Evolutionary conservation across 2,113 vertebrate genomes (phyloP).

Genomic region (Alethe castanea): DNA sequence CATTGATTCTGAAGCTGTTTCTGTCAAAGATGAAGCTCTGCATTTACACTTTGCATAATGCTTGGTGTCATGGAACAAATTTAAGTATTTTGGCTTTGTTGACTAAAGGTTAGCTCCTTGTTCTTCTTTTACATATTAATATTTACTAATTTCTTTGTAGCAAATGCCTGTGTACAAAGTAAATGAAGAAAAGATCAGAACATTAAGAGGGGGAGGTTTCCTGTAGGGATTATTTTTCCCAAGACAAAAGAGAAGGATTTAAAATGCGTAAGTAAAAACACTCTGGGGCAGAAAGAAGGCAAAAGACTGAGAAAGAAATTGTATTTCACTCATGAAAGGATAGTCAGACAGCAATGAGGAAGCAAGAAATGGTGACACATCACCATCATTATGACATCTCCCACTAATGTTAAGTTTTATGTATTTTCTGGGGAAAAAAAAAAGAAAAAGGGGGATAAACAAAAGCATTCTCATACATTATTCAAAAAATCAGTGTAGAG

Average conservation of each 20-base stretch:
- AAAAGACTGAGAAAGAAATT: background rate
- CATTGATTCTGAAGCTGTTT: background rate
- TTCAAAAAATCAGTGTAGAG: background rate
- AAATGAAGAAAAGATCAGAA: background rate
- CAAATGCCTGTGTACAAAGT: background rate
- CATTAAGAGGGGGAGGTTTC: background rate
- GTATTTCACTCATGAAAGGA: background rate
- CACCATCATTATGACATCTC: background rate
- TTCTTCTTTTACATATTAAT: background rate
- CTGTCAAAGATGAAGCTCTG: background rate
- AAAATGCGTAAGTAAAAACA: background rate
- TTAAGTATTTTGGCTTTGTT: background rate
- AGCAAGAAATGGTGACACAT: background rate
- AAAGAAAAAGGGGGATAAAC: background rate
- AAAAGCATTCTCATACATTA: background rate
- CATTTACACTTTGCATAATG: background rate
- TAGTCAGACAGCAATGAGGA: background rate
- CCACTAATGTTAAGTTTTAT: background rate
- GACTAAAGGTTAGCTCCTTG: background rate
- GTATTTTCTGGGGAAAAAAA: background rate
- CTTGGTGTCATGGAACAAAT: background rate
- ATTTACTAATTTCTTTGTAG: background rate
- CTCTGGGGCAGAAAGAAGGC: background rate
- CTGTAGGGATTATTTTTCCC: background rate
- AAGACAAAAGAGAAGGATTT: background rate